phyloP scores from a whole-genome alignment of 2,888 invertebrate species.

The Schrankia costaestrigalis region DNA sequence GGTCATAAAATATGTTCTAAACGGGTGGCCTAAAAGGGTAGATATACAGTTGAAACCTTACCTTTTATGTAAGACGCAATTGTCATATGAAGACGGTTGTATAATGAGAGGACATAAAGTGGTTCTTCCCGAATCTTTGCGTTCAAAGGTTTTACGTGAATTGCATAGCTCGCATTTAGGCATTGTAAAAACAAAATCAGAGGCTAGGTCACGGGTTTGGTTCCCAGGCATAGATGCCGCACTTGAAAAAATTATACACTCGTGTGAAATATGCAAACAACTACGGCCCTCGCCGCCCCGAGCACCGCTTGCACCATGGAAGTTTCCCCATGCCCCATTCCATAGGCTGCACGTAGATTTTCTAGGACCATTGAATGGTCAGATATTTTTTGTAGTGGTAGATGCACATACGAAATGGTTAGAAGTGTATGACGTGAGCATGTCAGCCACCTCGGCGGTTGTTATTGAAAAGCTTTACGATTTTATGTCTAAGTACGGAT shows the following conservation, averaged over 20 bases:
- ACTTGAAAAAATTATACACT: neutral
- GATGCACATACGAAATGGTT: no score
- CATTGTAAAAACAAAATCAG: no score
- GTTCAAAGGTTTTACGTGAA: neutral
- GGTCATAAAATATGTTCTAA: neutral
- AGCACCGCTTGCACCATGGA: neutral
- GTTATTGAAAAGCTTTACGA: conserved; percentile 1
- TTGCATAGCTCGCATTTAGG: no score
- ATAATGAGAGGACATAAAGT: conserved; percentile 1
- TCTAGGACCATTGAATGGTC: neutral
- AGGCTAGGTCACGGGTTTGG: no score
- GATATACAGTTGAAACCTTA: neutral
- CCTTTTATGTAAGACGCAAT: neutral
- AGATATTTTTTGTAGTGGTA: neutral
- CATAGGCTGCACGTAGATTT: no score
- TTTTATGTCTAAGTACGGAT: conserved; percentile 8
- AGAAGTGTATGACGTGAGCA: neutral
- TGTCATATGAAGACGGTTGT: neutral
- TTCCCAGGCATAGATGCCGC: no score
- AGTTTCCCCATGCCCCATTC: neutral
- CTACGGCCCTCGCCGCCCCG: conserved; percentile 4
- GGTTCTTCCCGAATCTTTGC: neutral
- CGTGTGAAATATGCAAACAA: conserved; percentile 1
- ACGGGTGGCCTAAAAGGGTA: neutral
- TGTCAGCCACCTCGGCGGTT: neutral